Percentiles rank a stretch among this genome's conserved stretches.
Evolutionary conservation across 2,888 invertebrate species (phyloP).

Genomic region (Tenodera sinensis): DNA sequence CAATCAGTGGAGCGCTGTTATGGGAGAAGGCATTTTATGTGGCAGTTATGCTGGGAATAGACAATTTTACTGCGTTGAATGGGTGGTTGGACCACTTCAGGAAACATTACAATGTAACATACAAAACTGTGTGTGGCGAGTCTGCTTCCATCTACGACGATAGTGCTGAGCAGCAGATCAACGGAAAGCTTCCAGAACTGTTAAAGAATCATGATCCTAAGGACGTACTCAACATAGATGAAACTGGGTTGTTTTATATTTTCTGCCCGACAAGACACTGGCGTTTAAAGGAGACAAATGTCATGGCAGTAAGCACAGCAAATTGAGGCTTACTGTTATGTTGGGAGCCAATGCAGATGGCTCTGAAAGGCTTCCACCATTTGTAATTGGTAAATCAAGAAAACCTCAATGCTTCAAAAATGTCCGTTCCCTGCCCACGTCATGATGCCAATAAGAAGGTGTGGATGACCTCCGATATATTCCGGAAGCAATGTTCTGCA

Average conservation of each 20-base stretch:
- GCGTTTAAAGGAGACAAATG: not conserved
- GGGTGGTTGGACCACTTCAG: too few relatives aligned
- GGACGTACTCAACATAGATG: not conserved
- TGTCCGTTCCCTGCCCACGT: too few relatives aligned
- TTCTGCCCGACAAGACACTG: not conserved
- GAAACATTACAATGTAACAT: too few relatives aligned
- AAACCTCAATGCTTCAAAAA: too few relatives aligned
- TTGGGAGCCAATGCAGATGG: not conserved
- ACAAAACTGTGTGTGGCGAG: too few relatives aligned
- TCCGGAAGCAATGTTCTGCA: not conserved
- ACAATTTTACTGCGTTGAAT: not conserved
- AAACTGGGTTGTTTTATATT: not conserved
- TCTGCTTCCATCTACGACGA: too few relatives aligned
- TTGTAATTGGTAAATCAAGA: too few relatives aligned
- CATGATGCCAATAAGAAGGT: too few relatives aligned
- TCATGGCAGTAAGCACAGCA: not conserved
- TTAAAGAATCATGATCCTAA: not conserved
- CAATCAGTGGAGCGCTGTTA: not conserved
- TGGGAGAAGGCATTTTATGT: not conserved
- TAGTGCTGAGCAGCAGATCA: not conserved
- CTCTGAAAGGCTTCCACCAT: not conserved
- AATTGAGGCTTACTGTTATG: not conserved
- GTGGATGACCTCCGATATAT: not conserved
- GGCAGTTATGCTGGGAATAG: not conserved
- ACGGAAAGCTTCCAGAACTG: not conserved